Evolutionary conservation across 2,888 invertebrate species (phyloP), one percentile per base, ranked within the genome.

Genomic region (Ectropis crepuscularia): DNA sequence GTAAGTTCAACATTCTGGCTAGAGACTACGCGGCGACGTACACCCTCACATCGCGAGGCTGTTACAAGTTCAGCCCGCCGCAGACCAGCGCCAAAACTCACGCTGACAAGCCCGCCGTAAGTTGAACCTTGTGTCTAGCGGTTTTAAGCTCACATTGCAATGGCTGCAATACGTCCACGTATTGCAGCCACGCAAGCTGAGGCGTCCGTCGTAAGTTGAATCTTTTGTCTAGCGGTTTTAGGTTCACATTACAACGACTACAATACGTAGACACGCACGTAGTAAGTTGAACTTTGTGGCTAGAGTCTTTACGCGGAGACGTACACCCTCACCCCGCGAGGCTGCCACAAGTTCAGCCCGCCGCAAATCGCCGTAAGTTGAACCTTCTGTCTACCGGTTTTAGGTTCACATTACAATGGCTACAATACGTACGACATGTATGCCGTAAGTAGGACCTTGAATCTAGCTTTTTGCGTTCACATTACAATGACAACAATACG

Each of bases 311-410:
- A 94, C 2, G 93, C 95, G 0, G 96, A 95, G 0, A 84, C 84
- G 50, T 97, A 97, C 82, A 89, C 93, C 58, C 95, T 98, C 57
- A 92, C 93, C 6, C 95, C 98, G 5, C 94, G 94, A 68, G 96
- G 98, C 53, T 99, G 99, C 80, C 98, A 98, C 85, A 92, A 94
- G 67, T 98, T 97, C 86, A 91, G 85, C 53, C 90, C 92, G 0
- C 71, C 81, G 0, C 71, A 64, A 2, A 74, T 74, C 6, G 67
- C 78, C 48, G 88, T 70, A 5, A 69, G 63, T 62, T n/a, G 7
- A 5, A 28, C 16, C 16, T 28, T 28, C 2, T 28, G 16, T 28
- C 16, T 28, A 28, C 2, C 16, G 16, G 16, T 28, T 28, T 28
- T 28, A 28, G 4, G 16, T 1, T 28, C 16, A 28, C 16, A 28